A percentile compares a stretch with the other conserved stretches of the same genome.
Conservation (phyloP, 1,140 invertebrate genomes). For the Bombus balteatus region DNA sequence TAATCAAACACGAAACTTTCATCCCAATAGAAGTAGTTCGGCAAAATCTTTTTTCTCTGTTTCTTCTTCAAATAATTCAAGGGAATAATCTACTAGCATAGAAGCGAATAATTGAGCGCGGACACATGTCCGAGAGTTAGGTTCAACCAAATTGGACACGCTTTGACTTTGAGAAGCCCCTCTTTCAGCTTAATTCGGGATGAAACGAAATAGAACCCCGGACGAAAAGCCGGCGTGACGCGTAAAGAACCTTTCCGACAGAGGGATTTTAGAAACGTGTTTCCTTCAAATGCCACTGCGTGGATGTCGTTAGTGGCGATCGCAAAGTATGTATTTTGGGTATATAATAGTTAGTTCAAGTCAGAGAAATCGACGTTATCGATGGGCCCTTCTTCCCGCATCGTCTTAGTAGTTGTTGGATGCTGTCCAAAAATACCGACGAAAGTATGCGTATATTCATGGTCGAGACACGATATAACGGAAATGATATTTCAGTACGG, state of each 20-base stretch:
- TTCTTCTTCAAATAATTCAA: not conserved
- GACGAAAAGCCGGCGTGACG: not conserved
- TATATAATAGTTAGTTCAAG: not conserved
- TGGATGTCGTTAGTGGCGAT: not conserved
- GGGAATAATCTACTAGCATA: slow-evolving; percentile 3
- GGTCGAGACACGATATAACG: slow-evolving; percentile 27
- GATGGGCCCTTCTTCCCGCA: not conserved
- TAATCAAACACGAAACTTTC: not conserved
- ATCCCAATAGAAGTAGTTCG: not conserved
- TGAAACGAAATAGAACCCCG: slow-evolving; percentile 21
- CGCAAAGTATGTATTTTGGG: slow-evolving; percentile 31
- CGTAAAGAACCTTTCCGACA: slow-evolving; percentile 3
- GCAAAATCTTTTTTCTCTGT: not conserved
- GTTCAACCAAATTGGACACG: slow-evolving; percentile 23
- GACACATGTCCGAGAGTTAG: not conserved
- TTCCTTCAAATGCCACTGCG: not conserved
- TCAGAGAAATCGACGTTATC: slow-evolving; percentile 30
- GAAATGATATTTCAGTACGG: slow-evolving; percentile 53
- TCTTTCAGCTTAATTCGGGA: slow-evolving; percentile 32
- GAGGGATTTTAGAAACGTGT: slow-evolving; percentile 23
- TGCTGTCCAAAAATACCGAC: slow-evolving; percentile 50
- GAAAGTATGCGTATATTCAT: slow-evolving; percentile 31
- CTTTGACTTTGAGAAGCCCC: not conserved
- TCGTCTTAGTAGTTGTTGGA: slow-evolving; percentile 40
- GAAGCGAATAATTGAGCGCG: slow-evolving; percentile 23